Evolutionary conservation across 2,113 vertebrate species (phyloP).

Genomic region (Pycnonotus jocosus): DNA sequence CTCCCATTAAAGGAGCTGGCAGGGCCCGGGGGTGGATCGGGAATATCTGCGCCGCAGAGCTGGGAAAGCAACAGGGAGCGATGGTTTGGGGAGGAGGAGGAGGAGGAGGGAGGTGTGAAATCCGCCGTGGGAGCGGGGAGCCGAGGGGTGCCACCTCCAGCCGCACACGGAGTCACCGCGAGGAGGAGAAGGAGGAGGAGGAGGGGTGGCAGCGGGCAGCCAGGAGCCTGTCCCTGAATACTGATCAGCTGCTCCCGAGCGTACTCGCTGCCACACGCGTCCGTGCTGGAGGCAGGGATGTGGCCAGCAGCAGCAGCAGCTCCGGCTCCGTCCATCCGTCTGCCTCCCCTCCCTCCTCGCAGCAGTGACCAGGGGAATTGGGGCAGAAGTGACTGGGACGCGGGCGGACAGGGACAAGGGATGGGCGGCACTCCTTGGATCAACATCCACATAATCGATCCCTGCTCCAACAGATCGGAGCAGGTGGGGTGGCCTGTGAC

Average conservation of each 20-base stretch:
- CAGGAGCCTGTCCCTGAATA: not conserved
- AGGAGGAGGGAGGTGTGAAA: not conserved
- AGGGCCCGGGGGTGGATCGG: not conserved
- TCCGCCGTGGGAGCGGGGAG: not conserved
- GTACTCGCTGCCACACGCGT: not conserved
- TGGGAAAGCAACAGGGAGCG: not conserved
- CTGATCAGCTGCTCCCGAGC: not conserved
- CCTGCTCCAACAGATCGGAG: not conserved
- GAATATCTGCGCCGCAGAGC: not conserved
- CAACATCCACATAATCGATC: not conserved
- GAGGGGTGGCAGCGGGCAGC: not conserved
- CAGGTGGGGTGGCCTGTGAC: not conserved
- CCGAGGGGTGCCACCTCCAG: not conserved
- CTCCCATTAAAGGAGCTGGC: not conserved
- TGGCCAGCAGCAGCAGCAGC: not conserved
- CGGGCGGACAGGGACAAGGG: not conserved
- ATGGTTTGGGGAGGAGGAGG: not conserved
- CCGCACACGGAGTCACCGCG: not conserved
- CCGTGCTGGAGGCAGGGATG: not conserved
- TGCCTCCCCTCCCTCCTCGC: not conserved
- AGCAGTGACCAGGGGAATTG: not conserved
- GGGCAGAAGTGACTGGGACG: conserved; percentile 18
- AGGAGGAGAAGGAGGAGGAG: not conserved
- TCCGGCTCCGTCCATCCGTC: not conserved
- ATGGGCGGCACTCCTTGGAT: not conserved